Base-by-base conservation (phyloP, 2,113 vertebrate species). In the Eonycteris spelaea region DNA sequence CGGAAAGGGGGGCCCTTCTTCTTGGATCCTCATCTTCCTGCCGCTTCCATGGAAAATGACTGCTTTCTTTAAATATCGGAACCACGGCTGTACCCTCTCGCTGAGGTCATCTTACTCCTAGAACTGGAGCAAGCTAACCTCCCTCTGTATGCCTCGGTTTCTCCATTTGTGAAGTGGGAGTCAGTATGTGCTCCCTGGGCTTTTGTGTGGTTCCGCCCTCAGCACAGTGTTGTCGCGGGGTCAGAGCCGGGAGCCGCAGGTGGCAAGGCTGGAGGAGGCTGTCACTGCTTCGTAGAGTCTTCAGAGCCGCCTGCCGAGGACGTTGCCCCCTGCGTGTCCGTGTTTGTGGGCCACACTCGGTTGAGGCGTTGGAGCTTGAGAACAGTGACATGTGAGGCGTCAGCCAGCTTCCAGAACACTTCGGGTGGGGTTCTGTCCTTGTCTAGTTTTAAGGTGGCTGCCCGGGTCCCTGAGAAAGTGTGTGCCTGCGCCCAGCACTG, bases 381-480 rank as follows among this genome's bases (percentile, higher is more conserved):
- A 70, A 55, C 5, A 16, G 22, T 18, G 35, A 92, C 33, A 18
- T 3, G 9, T 10, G 24, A 67, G 38, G 12, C 7, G 18, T 21
- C 51, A 12, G 51, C 19, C n/a, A 28, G 10, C 59, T 70, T 92
- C 78, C 18, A 48, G 92, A 48, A 16, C 51, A 30, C 48, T 65
- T 67, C 26, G 53, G 26, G 45, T 9, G 21, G 55, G 19, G 12
- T 24, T 85, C 26, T 82, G 33, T 59, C 57, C 48, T 67, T 40
- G 21, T 71, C 51, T 90, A 30, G 24, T n/a, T 74, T 79, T 43
- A 53, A 53, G 28, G 6, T 4, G 67, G 59, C 33, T n/a, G 70
- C 45, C 61, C 71, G 21, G 86, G 21, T 94, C 51, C 63, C 79
- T 53, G 75, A 93, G 95, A 45, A 78, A 38, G 38, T 18, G 19